Evolutionary conservation across 2,888 invertebrate species (phyloP), one percentile per base, ranked within the genome.

Genomic region (Ernsta delagoae): DNA sequence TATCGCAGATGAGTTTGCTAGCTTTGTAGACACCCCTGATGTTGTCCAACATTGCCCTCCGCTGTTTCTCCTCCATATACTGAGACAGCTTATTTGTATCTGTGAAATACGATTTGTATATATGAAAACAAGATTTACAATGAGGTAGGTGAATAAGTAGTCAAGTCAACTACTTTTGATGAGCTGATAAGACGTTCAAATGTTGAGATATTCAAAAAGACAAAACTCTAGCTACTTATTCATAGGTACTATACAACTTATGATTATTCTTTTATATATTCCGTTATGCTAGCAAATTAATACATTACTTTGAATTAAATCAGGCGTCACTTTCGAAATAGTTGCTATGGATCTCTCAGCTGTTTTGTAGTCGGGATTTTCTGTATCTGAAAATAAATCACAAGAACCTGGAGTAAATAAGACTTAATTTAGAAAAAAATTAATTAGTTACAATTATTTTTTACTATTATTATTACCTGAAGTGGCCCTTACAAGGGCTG

Each of bases 281-380:
- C 24, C 24, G 24, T 24, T 24, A 24, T 24, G 24, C 24, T 24
- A 24, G 1, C 24, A 24, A 24, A 24, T 3, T 1, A 24, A 3
- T 24, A 1, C 24, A 24, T 24, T 73, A 87, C 89, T 88, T 74
- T 81, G 77, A 0, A 83, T 75, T 3, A 89, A 77, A 12, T 77
- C 78, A 0, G 89, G 87, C 74, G 86, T 77, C 36, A 84, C 70
- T 6, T 81, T 77, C 1, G 80, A 77, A 61, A 89, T 84, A 0
- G 78, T 80, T 2, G 71, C 69, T 34, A 87, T 67, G 0, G 86
- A 84, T 7, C 72, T 64, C 36, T 84, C 80, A 0, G 87, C 85
- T 0, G 79, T 74, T 0, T 65, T 78, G 61, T 83, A 83, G 71
- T 89, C 85, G 1, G 80, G 80, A 3, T 81, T 80, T 3, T 82